Evolutionary conservation across 2,113 vertebrate species (phyloP).

Genomic region (Indri indri): DNA sequence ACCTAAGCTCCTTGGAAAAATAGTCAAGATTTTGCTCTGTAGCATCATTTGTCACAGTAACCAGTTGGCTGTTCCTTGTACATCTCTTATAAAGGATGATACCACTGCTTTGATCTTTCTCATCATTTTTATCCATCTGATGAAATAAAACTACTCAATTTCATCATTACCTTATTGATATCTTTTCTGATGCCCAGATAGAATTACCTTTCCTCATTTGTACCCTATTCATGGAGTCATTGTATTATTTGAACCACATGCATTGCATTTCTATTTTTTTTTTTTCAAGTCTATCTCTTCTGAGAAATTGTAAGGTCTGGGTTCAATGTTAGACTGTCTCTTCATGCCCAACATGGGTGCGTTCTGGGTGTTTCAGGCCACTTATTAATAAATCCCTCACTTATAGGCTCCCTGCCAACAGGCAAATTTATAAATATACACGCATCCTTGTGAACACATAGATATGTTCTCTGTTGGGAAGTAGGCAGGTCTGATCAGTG

Average conservation of each 20-base stretch:
- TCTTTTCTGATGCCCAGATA: background rate
- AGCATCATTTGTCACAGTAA: background rate
- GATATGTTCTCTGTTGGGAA: background rate
- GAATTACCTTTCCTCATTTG: background rate
- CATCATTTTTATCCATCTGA: background rate
- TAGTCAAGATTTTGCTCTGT: background rate
- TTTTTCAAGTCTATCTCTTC: background rate
- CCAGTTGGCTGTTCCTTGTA: background rate
- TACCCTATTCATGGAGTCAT: background rate
- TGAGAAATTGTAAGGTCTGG: background rate
- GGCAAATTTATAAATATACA: background rate
- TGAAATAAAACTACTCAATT: background rate
- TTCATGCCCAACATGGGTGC: background rate
- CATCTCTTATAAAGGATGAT: background rate
- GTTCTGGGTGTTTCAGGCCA: background rate
- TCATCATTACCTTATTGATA: background rate
- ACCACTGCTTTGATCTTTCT: background rate
- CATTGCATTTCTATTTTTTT: background rate
- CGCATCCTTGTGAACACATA: background rate
- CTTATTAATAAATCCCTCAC: background rate
- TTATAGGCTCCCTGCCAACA: background rate
- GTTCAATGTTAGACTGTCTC: background rate
- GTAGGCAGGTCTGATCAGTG: background rate
- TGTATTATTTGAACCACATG: background rate
- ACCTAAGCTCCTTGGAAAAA: background rate